Conservation (phyloP, 2,797 vertebrate species). For the Buceros bicornis region DNA sequence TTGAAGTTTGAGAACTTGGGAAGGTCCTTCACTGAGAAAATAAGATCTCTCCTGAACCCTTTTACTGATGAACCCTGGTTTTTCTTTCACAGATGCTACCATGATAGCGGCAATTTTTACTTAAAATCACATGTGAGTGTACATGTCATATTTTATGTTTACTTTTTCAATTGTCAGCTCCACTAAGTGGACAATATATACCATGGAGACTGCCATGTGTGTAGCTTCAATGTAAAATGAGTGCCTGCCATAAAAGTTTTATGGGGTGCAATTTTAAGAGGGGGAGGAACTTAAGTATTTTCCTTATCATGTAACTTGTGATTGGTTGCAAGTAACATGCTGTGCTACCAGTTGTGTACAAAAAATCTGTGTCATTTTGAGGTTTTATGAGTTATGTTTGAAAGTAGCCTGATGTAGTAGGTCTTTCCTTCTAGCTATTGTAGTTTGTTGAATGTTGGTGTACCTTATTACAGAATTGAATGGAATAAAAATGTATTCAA, state of each 20-base stretch:
- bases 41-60: neutral
- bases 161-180: neutral
- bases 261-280: neutral
- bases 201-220: accelerated
- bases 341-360: neutral
- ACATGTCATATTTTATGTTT: neutral
- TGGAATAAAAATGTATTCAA: neutral
- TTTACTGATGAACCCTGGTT: neutral
- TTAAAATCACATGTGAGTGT: neutral
- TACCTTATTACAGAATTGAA: neutral
- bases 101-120: neutral
- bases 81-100: neutral
- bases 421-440: neutral
- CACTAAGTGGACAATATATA: neutral
- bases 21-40: neutral
- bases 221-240: neutral
- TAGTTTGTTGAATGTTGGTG: neutral
- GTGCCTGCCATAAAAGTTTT: neutral
- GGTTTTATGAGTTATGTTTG: neutral
- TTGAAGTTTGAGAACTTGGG: neutral
- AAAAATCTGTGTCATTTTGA: neutral
- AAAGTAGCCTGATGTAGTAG: neutral
- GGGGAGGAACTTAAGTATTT: neutral
- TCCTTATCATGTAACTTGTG: neutral
- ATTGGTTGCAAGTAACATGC: neutral